Evolutionary conservation across 2,113 vertebrate species (phyloP).

Genomic region (Labrus mixtus): DNA sequence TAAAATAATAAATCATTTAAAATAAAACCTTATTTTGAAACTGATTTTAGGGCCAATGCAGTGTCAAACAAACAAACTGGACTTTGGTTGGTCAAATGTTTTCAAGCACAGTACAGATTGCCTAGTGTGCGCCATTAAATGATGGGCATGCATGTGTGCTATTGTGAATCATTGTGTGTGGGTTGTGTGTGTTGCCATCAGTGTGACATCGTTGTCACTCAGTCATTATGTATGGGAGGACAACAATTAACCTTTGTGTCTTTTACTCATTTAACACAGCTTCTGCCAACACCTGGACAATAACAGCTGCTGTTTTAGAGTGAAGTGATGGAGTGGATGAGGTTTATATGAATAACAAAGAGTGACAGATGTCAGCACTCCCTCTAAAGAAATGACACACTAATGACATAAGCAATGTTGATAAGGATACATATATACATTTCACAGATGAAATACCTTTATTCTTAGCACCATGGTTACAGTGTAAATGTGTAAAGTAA

Average conservation of each 20-base stretch:
- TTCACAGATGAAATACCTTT: not conserved
- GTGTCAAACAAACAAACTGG: too few relatives aligned
- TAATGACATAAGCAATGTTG: not conserved
- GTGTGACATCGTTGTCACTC: not conserved
- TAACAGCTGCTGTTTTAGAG: conserved; percentile 1
- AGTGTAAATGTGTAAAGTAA: not conserved
- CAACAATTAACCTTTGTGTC: not conserved
- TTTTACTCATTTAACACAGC: not conserved
- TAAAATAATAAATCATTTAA: too few relatives aligned
- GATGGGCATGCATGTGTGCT: too few relatives aligned
- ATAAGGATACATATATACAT: not conserved
- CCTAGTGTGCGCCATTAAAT: too few relatives aligned
- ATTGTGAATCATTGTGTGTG: too few relatives aligned
- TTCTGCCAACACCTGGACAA: not conserved
- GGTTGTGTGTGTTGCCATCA: not conserved
- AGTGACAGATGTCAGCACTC: not conserved
- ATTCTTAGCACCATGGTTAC: not conserved
- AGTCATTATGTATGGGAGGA: not conserved
- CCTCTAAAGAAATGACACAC: too few relatives aligned
- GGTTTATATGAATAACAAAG: conserved; percentile 11
- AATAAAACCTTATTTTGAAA: too few relatives aligned
- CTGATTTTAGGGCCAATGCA: too few relatives aligned
- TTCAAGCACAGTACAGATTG: too few relatives aligned
- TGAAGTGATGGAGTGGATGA: not conserved
- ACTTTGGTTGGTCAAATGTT: too few relatives aligned